Conservation (phyloP, 2,113 vertebrate genomes). For the Nannobrachium achirus region DNA sequence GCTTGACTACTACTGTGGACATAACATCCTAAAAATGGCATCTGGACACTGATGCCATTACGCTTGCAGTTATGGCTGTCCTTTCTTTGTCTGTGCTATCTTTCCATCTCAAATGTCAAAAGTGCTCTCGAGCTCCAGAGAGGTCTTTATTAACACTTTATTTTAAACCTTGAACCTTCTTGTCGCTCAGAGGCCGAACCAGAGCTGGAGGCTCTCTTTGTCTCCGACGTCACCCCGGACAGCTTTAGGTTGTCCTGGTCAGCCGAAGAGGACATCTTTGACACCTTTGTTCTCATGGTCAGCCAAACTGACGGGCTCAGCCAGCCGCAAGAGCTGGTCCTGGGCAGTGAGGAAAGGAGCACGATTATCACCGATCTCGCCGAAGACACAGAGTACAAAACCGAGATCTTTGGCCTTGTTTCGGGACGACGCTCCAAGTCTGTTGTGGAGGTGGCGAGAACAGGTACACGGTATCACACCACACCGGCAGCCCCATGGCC, state of each 20-base stretch:
- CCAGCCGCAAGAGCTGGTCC: conserved; percentile 83
- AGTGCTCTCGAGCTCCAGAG: conserved; percentile 48
- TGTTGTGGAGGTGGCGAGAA: conserved; percentile 82
- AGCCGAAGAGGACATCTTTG: conserved; percentile 88
- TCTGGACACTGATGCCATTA: conserved; percentile 5
- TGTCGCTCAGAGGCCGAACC: conserved; percentile 88
- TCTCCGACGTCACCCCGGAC: conserved; percentile 84
- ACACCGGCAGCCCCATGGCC: neutral
- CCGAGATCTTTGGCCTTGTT: conserved; percentile 89
- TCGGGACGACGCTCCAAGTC: conserved; percentile 87
- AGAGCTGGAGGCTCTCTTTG: conserved; percentile 88
- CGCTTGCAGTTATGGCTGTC: conserved; percentile 2
- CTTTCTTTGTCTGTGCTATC: conserved; percentile 17
- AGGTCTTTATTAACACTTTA: neutral
- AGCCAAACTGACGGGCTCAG: conserved; percentile 78
- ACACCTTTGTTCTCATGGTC: conserved; percentile 92
- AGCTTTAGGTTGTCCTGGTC: conserved; percentile 91
- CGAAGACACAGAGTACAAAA: conserved; percentile 88
- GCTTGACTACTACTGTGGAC: conserved; percentile 4
- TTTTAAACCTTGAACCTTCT: conserved; percentile 48
- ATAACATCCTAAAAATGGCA: neutral
- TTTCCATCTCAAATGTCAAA: conserved; percentile 45
- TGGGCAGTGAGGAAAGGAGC: conserved; percentile 83
- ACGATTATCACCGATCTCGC: conserved; percentile 82
- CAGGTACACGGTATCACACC: conserved; percentile 86